Evolutionary conservation across 2,888 invertebrate species (phyloP), one percentile per base, ranked within the genome.

Genomic region (Mythimna albipuncta): DNA sequence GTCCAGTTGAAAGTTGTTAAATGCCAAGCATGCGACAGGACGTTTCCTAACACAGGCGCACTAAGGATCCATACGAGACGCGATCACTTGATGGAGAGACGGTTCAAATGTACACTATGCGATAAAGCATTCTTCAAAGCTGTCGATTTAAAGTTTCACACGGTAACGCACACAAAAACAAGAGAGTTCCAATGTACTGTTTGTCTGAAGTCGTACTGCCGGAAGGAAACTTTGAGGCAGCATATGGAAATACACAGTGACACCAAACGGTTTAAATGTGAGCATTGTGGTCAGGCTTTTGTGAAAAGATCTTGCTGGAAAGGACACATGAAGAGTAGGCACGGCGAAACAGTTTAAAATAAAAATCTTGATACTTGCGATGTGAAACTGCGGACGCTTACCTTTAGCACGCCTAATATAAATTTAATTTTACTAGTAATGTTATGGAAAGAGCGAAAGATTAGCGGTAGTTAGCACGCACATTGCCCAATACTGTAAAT

Each of bases 31-130:
- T 90, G 90, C 64, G 93, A 93, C 1, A 95, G 93, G 74, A 91
- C 89, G 0, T 97, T 96, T 76, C 91, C 92, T 10, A 94, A 94
- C 71, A 94, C 95, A 57, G 90, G 93, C 32, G 89, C 94, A 19
- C 84, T 97, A 10, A 94, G 92, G 2, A 88, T 92, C 0, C 97
- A 97, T 61, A 94, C 93, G 21, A 91, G 95, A 63, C 87, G 87
- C 0, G 91, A 90, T 50, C 94, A 94, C 75, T 70, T 88, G n/a
- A 75, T 87, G 83, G 82, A 88, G 35, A 79, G 82, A 66, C 72
- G 69, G 0, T 78, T 84, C n/a, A 77, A 83, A 41, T 89, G 89
- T 38, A 19, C 62, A 1, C 21, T 72, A 38, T 84, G 84, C 32
- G 82, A 84, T 3, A 84, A 69, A 61, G 67, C 68, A 10, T 84